Base-by-base conservation (phyloP, 2,797 vertebrate genomes). In the Tympanoctomys barrerae region DNA sequence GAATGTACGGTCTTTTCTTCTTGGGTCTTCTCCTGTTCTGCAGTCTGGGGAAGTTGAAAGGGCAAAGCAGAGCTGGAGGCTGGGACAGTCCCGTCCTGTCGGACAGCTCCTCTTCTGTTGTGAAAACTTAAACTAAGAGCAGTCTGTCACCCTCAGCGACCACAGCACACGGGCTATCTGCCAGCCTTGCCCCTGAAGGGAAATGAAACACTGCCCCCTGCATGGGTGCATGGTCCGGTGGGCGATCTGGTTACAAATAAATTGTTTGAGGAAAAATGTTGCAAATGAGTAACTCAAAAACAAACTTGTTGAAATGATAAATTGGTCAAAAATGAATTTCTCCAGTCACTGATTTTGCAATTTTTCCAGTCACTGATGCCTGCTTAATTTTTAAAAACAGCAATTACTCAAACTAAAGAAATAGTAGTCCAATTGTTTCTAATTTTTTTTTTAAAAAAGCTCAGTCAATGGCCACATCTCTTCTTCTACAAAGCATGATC, bases 301-400 rank as follows among this genome's bases (percentile, higher is more conserved):
- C 91, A 96, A 96, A 97, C 80, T 93, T 96, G 91, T 94, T 97
- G 91, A 90, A 81, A 96, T 97, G 97, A 97, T 96, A 97, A 96
- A 97, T 96, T 85, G 91, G 79, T 80, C 85, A 96, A 96, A 96
- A 96, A 94, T 80, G 62, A 95, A 70, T 96, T 93, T 97, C 97
- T 95, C 87, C 85, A 97, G 91, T 86, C 91, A 93, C 91, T 6
- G 87, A 90, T 90, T 97, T 97, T 97, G 93, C 94, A 97, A 96
- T 96, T 96, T 97, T 97, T 97, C 88, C 79, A 95, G 68, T 90
- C 96, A 96, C 93, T 95, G 88, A 94, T 87, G 95, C 91, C 91
- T 96, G 75, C n/a, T 96, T 97, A 95, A 92, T 89, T 97, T 97
- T 97, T 97, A 96, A 97, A 97, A 97, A 97, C 75, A 94, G 46